Evolutionary conservation across 2,797 vertebrate genomes (phyloP).

Genomic region (Masticophis lateralis): DNA sequence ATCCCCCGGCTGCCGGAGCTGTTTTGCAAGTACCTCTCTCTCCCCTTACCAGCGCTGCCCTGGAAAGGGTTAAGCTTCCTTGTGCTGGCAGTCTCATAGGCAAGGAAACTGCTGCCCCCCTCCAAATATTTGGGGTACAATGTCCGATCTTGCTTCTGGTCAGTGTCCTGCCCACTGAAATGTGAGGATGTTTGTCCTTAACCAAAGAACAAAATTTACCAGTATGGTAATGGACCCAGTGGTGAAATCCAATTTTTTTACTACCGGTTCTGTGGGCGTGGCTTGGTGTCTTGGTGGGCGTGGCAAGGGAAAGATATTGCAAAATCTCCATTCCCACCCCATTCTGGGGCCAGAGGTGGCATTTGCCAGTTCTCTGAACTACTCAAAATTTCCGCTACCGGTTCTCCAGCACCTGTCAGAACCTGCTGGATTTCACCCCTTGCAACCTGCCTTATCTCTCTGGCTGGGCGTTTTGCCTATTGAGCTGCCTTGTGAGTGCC

Average conservation of each 20-base stretch:
- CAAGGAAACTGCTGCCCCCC: not conserved
- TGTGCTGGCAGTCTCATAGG: not conserved
- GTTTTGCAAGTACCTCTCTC: fast-evolving
- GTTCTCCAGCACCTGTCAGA: too few relatives aligned
- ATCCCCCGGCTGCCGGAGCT: not conserved
- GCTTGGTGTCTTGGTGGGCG: too few relatives aligned
- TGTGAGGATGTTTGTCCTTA: not conserved
- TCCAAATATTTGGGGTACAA: not conserved
- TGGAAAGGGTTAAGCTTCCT: not conserved
- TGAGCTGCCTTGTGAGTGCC: not conserved
- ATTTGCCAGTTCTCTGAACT: too few relatives aligned
- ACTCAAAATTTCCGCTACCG: too few relatives aligned
- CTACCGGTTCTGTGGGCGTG: too few relatives aligned
- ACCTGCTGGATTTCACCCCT: too few relatives aligned
- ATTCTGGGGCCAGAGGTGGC: too few relatives aligned
- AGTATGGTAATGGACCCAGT: not conserved
- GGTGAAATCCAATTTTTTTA: too few relatives aligned
- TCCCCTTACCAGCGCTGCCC: not conserved
- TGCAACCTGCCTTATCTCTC: not conserved
- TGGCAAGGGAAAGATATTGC: too few relatives aligned
- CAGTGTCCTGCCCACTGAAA: not conserved
- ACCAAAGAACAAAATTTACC: not conserved
- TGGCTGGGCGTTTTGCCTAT: not conserved
- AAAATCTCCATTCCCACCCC: too few relatives aligned
- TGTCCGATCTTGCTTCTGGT: not conserved